Percentiles rank a stretch among this genome's conserved stretches.
phyloP scores from a whole-genome alignment of 2,797 vertebrate genomes.

The Synanceia verrucosa region DNA sequence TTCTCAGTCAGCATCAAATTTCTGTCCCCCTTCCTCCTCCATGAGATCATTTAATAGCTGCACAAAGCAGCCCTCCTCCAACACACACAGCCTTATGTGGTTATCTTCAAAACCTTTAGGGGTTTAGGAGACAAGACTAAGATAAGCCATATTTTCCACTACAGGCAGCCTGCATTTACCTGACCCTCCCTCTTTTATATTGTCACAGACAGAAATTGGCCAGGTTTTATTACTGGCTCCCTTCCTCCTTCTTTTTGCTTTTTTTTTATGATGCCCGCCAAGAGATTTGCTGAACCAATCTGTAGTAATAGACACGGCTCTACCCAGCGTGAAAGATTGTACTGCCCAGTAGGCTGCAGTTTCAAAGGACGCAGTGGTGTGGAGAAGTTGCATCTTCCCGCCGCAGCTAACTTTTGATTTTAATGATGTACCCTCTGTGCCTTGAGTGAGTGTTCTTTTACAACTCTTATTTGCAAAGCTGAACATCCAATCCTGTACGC shows the following conservation, averaged over 20 bases:
- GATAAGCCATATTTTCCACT: conserved; percentile 58
- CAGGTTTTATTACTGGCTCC: conserved; percentile 57
- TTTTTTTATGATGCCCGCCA: conserved; percentile 42
- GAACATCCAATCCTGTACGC: conserved; percentile 40
- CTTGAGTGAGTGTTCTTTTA: conserved; percentile 34
- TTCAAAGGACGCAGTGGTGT: conserved; percentile 63
- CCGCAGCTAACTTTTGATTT: conserved; percentile 48
- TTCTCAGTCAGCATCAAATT: conserved; percentile 60
- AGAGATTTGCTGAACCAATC: conserved; percentile 61
- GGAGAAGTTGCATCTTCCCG: conserved; percentile 50
- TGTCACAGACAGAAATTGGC: conserved; percentile 59
- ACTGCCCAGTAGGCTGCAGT: conserved; percentile 53
- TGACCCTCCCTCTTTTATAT: conserved; percentile 53
- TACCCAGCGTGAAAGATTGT: conserved; percentile 53
- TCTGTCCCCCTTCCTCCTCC: conserved; percentile 38
- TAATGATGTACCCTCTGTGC: conserved; percentile 66
- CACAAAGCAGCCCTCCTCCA: conserved; percentile 41
- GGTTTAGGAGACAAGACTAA: conserved; percentile 38
- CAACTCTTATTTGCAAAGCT: conserved; percentile 49
- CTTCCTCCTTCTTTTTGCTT: not conserved
- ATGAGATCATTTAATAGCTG: conserved; percentile 45
- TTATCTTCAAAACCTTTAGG: conserved; percentile 53
- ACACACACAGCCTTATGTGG: conserved; percentile 20
- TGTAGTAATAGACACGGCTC: conserved; percentile 56
- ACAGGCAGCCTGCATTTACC: conserved; percentile 50